Percentiles rank a stretch among this genome's conserved stretches.
Conservation (phyloP, 2,113 vertebrate species). For the Corythaeola cristata region DNA sequence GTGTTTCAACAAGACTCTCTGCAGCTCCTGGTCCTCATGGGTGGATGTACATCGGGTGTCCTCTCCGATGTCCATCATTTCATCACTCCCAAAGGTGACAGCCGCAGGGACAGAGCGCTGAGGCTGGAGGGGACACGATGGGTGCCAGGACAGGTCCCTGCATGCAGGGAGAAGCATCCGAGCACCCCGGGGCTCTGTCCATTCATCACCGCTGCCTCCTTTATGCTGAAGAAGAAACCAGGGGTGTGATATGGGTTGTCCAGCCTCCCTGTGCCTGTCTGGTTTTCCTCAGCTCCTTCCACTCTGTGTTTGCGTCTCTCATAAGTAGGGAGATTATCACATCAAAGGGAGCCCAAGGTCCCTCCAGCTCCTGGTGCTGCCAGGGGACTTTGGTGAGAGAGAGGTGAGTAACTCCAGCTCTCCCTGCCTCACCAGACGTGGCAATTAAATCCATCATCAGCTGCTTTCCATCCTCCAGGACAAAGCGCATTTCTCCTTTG, state of each 20-base stretch:
- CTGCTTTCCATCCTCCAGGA: background rate
- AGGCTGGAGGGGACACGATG: background rate
- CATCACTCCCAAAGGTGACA: no score
- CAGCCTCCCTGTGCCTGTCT: background rate
- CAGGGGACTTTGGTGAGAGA: background rate
- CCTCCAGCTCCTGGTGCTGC: background rate
- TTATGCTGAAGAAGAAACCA: background rate
- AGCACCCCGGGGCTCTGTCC: background rate
- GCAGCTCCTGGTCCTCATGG: fast-evolving
- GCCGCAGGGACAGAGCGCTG: fast-evolving
- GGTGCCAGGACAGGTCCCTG: background rate
- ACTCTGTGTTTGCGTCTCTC: background rate
- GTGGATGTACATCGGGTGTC: no score
- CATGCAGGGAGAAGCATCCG: background rate
- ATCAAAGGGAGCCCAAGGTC: background rate
- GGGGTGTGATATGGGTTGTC: background rate
- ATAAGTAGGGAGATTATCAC: background rate
- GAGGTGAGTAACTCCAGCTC: background rate
- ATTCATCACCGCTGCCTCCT: background rate
- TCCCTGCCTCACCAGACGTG: background rate
- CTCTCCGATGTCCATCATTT: fast-evolving
- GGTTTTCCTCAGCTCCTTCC: background rate
- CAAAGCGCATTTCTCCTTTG: background rate
- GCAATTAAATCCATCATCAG: background rate
- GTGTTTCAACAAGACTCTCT: background rate